phyloP scores from a whole-genome alignment of 2,113 vertebrate species.

The Tragelaphus strepsiceros region DNA sequence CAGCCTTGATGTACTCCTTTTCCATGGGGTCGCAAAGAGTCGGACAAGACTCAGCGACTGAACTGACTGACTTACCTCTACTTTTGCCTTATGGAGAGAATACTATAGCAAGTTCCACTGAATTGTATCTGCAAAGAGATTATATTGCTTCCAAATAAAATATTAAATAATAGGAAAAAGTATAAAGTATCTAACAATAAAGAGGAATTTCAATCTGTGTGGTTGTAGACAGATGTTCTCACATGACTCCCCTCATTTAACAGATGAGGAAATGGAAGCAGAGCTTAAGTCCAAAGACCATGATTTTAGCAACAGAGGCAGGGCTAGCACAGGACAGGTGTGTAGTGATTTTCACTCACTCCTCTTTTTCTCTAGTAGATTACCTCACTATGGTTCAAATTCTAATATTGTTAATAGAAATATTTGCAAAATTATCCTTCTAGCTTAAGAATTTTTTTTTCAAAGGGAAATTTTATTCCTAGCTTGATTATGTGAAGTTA shows the following conservation, averaged over 20 bases:
- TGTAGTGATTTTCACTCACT: background rate
- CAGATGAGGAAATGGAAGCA: background rate
- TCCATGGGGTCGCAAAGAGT: background rate
- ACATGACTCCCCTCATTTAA: background rate
- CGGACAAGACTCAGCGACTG: rapidly evolving
- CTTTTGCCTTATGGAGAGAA: background rate
- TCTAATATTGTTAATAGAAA: background rate
- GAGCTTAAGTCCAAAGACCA: background rate
- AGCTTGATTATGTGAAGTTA: background rate
- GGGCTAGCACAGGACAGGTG: background rate
- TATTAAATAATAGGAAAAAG: background rate
- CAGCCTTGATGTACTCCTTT: too few relatives aligned
- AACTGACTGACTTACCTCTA: background rate
- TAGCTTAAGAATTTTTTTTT: background rate
- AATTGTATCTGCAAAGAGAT: background rate
- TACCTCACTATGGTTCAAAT: background rate
- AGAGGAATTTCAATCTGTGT: background rate
- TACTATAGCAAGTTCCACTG: background rate
- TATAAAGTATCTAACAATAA: background rate
- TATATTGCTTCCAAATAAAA: background rate
- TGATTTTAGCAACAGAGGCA: background rate
- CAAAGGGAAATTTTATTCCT: background rate
- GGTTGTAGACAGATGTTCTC: background rate
- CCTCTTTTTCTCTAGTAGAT: background rate
- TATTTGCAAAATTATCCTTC: background rate